Base-by-base conservation (phyloP, 2,113 vertebrate species). In the Turdus rufiventris region DNA sequence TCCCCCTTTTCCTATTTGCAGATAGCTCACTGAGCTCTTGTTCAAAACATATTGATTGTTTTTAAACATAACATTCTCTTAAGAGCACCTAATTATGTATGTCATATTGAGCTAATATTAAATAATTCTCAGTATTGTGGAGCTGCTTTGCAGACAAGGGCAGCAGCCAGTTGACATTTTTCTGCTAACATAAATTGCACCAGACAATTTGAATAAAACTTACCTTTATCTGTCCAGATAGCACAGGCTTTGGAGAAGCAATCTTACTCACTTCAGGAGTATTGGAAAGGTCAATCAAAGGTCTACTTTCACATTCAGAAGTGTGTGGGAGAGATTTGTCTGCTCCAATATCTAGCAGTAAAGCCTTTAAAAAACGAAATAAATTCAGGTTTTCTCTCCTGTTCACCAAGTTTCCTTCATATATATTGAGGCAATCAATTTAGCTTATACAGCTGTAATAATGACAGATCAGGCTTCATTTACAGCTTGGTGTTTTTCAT, bases 211-310 rank as follows among this genome's bases (percentile, higher is more conserved):
- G 11, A 82, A 12, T 68, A 26, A 45, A 79, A 33, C 97, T 97
- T 88, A 98, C 97, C 97, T 98, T 98, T 72, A 98, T 95, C 84
- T 97, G 97, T 14, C 42, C 97, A 42, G 74, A 43, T 8, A 91
- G 34, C 3, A 24, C 9, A 45, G 96, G 82, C 57, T 98, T 98
- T 38, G 92, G 21, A 28, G 36, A 57, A 21, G 23, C 2, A 13
- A 40, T 34, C 61, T 93, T 96, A 53, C 11, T 91, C 33, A 72
- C 8, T 79, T 97, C 98, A 1, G 98, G 98, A 29, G 98, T 98
- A 82, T 98, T 98, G 14, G 94, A 94, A 88, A 98, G 97, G 83
- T 98, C 98, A 9, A 97, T 97, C 47, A 98, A 96, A 88, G 97
- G 98, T 60, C 89, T 91, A 7, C 76, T 94, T 21, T 95, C 97